Base-by-base conservation (phyloP, 2,797 vertebrate genomes). In the Nyctalus aviator region DNA sequence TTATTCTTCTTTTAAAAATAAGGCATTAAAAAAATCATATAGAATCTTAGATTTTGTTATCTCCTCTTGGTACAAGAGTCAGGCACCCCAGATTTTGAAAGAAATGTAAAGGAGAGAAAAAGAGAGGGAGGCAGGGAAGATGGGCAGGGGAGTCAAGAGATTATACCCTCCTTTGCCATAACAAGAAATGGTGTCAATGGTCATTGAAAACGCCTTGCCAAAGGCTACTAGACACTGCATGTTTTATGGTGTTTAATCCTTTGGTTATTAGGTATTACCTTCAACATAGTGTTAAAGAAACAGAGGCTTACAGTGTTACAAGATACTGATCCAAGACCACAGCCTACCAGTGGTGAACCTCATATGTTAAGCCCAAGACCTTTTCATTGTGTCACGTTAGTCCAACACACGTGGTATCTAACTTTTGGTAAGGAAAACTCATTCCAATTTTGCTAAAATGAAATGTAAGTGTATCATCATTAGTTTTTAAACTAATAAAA, bases 1-100 rank as follows among this genome's bases (percentile, higher is more conserved):
- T 94, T 90, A 89, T 17, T 84, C 35, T 30, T 50, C 79, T 87
- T 95, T 87, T 23, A 20, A 62, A 50, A 89, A 81, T 25, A 55
- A 84, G 23, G 59, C 20, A 66, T 57, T 72, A 44, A 73, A 84
- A 94, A 27, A 21, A 21, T 87, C 9, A 84, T 66, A 88, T 3
- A 69, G 59, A 50, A 62, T 72, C 37, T 91, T 88, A 88, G 41
- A 77, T 88, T 94, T 90, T 84, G 30, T 8, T 88, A 64, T 11
- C 4, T 90, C 17, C 15, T 62, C 23, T 82, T 84, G 13, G 35
- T 57, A 35, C 2, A 84, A 83, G 41, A 88, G 48, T 82, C 57
- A 91, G 73, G 73, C 13, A 76, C 21, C 20, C n/a, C 4, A 5
- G 27, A 27, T 32, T 76, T 93, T 57, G 13, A 32, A 84, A 88